Percentiles rank a stretch among this genome's conserved stretches.
Conservation (phyloP, 2,888 invertebrate genomes). For the Acronicta aceris region DNA sequence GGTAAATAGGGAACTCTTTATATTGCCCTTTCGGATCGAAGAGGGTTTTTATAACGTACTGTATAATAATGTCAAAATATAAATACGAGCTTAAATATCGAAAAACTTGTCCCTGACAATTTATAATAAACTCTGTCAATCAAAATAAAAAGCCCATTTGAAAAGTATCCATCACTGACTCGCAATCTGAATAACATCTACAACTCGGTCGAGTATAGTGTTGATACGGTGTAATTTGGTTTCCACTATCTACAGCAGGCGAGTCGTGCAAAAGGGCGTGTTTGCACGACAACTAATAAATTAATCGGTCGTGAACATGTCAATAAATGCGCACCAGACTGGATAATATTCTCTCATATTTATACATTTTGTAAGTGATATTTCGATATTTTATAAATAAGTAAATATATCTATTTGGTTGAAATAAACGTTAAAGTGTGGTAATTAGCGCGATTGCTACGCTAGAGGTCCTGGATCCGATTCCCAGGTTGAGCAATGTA, state of each 20-base stretch:
- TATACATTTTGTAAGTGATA: background rate
- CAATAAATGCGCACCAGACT: constrained; percentile 17
- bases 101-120: too few relatives aligned
- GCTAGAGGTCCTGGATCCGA: too few relatives aligned
- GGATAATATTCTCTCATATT: background rate
- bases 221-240: background rate
- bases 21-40: too few relatives aligned
- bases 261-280: constrained; percentile 5
- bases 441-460: too few relatives aligned
- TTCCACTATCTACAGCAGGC: constrained; percentile 1
- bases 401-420: too few relatives aligned
- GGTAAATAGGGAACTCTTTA: too few relatives aligned
- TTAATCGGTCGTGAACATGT: constrained; percentile 35
- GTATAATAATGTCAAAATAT: too few relatives aligned
- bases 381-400: too few relatives aligned
- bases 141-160: background rate
- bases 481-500: too few relatives aligned
- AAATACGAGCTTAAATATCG: too few relatives aligned
- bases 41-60: too few relatives aligned
- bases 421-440: too few relatives aligned
- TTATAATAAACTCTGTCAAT: background rate
- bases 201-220: background rate
- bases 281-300: constrained; percentile 25
- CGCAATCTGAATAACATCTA: constrained; percentile 3
- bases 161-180: background rate